These are phyloP conservation scores for Clarias magur DNA, from an alignment of 2,113 vertebrate genomes.

Conservation along the genomic window DNA sequence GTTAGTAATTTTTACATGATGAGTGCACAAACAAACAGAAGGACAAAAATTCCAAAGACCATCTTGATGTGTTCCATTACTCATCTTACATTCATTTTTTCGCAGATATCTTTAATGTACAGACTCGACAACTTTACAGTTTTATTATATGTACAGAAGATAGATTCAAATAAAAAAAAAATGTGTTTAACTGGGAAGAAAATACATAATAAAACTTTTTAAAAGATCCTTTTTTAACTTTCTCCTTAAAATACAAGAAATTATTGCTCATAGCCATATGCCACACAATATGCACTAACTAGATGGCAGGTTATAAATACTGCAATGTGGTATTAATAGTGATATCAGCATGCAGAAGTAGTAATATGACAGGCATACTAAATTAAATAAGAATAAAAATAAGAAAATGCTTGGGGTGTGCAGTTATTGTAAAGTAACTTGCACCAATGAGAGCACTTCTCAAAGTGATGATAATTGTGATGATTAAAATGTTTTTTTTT, in stretches of 20 bases:
- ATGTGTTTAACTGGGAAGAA: neutral
- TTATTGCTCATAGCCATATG: neutral
- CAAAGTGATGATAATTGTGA: neutral
- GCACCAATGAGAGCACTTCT: neutral
- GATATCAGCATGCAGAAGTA: neutral
- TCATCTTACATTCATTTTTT: too few relatives aligned
- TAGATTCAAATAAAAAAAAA: too few relatives aligned
- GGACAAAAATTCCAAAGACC: too few relatives aligned
- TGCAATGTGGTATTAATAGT: neutral
- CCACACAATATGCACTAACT: neutral
- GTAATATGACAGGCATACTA: neutral
- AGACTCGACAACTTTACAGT: too few relatives aligned
- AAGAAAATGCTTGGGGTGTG: neutral
- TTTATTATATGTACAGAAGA: too few relatives aligned
- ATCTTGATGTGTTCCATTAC: too few relatives aligned
- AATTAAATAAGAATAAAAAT: neutral
- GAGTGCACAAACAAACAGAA: too few relatives aligned
- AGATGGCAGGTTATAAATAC: neutral
- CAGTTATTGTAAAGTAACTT: neutral
- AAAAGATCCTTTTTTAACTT: neutral
- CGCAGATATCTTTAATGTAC: too few relatives aligned
- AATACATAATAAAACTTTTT: neutral
- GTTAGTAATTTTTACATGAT: too few relatives aligned
- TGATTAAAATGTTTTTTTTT: neutral
- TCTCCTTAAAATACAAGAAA: neutral